phyloP scores from a whole-genome alignment of 2,113 vertebrate species.

The Eulemur rufifrons region DNA sequence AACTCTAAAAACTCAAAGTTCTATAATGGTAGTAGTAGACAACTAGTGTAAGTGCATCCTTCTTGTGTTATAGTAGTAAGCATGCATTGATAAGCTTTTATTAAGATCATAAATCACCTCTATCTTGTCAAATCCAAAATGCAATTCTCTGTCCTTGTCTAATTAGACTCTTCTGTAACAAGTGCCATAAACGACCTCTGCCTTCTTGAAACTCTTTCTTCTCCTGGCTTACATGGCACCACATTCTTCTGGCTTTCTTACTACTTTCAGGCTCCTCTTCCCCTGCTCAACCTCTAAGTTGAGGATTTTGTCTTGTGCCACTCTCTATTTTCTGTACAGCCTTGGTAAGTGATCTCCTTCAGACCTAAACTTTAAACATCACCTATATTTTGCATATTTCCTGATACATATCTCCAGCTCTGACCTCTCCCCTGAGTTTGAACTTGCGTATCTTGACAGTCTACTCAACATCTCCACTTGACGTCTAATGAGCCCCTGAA shows the following conservation, averaged over 20 bases:
- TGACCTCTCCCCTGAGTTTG: neutral
- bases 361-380: neutral
- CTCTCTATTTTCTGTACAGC: neutral
- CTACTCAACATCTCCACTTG: neutral
- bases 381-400: neutral
- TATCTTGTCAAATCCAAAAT: neutral
- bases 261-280: neutral
- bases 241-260: neutral
- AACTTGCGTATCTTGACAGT: neutral
- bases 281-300: neutral
- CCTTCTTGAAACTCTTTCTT: neutral
- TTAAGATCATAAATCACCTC: neutral
- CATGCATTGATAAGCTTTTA: neutral
- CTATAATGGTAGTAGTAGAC: neutral
- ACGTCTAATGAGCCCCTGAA: neutral
- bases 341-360: neutral
- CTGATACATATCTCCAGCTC: neutral
- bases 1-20: neutral
- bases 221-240: neutral
- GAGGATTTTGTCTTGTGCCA: neutral
- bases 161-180: neutral
- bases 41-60: neutral
- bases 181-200: neutral
- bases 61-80: neutral
- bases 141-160: neutral